These are phyloP conservation scores for Nyctibius bracteatus DNA, from an alignment of 2,113 vertebrate species.

Conservation along the genomic window DNA sequence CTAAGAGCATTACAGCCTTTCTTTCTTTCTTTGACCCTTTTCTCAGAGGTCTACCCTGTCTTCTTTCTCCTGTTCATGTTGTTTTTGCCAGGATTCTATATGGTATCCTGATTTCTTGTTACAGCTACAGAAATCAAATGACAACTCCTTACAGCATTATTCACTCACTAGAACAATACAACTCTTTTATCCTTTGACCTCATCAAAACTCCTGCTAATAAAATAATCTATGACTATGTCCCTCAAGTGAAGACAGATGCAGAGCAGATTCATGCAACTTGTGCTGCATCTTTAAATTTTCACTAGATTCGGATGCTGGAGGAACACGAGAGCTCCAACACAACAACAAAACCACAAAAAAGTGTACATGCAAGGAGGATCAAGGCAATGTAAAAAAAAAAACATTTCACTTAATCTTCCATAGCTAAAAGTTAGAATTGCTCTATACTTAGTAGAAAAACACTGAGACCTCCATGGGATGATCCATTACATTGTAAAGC, in stretches of 20 bases:
- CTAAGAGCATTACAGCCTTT: neutral
- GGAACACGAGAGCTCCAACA: neutral
- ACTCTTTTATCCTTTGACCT: neutral
- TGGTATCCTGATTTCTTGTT: fast-evolving
- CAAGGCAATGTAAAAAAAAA: neutral
- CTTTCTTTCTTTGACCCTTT: neutral
- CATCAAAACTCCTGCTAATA: neutral
- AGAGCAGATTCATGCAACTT: neutral
- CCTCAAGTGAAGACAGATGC: neutral
- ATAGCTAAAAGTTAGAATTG: neutral
- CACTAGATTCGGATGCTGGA: neutral
- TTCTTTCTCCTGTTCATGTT: neutral
- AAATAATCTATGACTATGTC: neutral
- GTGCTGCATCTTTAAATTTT: neutral
- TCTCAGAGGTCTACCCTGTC: neutral
- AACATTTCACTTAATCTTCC: neutral
- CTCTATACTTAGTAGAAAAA: neutral
- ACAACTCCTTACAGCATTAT: neutral
- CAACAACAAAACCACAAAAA: neutral
- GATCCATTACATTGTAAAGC: neutral
- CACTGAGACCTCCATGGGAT: neutral
- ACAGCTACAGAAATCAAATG: neutral
- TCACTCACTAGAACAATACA: neutral
- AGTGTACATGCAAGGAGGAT: neutral
- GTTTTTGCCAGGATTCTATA: neutral